phyloP scores from a whole-genome alignment of 2,797 vertebrate genomes.

The Sphenopsis melanotis region DNA sequence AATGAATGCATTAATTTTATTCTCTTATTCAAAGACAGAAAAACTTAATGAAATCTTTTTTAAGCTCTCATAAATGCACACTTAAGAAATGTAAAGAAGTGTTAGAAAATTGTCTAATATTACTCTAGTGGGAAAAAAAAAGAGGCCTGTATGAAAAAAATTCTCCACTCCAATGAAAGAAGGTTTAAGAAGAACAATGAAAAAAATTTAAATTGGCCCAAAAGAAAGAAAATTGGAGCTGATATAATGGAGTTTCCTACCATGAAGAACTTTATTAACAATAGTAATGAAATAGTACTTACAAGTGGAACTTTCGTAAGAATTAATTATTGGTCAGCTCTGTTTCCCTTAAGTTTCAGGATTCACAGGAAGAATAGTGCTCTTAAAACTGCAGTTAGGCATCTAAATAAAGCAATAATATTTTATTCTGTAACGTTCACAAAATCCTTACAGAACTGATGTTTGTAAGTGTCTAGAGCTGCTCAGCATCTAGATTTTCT shows the following conservation, averaged over 20 bases:
- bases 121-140: background rate
- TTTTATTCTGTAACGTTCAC: background rate
- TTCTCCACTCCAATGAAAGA: background rate
- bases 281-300: background rate
- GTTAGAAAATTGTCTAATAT: background rate
- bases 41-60: constrained; percentile 55
- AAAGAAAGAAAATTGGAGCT: background rate
- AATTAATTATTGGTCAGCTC: background rate
- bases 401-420: background rate
- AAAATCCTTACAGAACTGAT: background rate
- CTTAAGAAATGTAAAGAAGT: constrained; percentile 15
- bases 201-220: background rate
- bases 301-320: background rate
- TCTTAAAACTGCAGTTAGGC: background rate
- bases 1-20: constrained; percentile 41
- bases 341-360: background rate
- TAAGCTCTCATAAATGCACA: constrained; percentile 29
- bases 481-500: background rate
- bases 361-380: background rate
- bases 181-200: background rate
- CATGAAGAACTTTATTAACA: background rate
- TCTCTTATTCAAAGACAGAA: constrained; percentile 38
- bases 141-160: background rate
- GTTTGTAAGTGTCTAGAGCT: background rate
- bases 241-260: background rate